Base-by-base conservation (phyloP, 2,888 invertebrate genomes). In the Meghimatium bilineatum region DNA sequence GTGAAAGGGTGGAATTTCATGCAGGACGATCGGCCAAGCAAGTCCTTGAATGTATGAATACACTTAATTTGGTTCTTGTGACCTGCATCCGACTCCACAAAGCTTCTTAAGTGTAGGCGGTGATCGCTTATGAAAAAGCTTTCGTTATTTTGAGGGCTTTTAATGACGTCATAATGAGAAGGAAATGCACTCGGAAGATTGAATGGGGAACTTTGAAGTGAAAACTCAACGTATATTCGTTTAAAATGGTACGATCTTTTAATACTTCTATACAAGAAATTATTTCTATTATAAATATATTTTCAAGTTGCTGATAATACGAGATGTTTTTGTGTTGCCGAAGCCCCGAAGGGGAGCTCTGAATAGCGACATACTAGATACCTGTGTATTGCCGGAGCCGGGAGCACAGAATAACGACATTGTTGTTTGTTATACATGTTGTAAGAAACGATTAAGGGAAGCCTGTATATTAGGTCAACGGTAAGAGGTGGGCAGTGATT, bases 1-100 rank as follows among this genome's bases (percentile, higher is more conserved):
- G 38, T 78, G 66, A 78, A 66, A 78, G 49, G 66, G 12, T 66
- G 66, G 66, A 78, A 78, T 78, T 78, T 78, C 78, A 67, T 38
- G 78, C 78, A 44, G 38, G 63, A 36, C 66, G 66, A 49, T 38
- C 44, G n/a, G 44, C 20, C 44, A 34, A 3, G n/a, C 38, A 44
- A n/a, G 66, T n/a, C n/a, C 44, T 44, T 66, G 38, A 67, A 26
- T 32, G 63, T 29, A 67, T 78, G 66, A 78, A 78, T 78, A 78
- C 56, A 44, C 66, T 29, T 32, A 78, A 63, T 44, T 78, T 67
- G 29, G 36, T n/a, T 56, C 44, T 38, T 77, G 60, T 36, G 34
- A 26, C 63, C 76, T 60, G 76, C 76, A 36, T 38, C 76, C 36
- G 17, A 23, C 34, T 63, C 26, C 38, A 77, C 63, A 77, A 77